These are phyloP conservation scores for Plestiodon gilberti DNA, from an alignment of 2,113 vertebrate genomes.

Conservation along the genomic window DNA sequence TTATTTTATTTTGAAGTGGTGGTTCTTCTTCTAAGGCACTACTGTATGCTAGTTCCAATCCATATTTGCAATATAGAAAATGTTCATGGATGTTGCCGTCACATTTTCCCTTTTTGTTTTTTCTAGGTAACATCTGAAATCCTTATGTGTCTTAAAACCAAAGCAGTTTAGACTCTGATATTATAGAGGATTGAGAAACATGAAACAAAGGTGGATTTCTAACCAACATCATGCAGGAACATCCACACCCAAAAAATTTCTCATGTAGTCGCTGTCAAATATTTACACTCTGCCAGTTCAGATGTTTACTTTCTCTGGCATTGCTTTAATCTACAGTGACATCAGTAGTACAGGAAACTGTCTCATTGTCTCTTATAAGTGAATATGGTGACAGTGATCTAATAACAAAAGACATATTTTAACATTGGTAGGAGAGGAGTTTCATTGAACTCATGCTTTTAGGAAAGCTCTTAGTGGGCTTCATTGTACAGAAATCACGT, in stretches of 20 bases:
- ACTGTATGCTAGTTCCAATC: not conserved
- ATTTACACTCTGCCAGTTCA: slow-evolving; percentile 41
- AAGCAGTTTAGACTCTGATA: not conserved
- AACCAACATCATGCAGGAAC: slow-evolving; percentile 8
- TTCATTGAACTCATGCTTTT: not conserved
- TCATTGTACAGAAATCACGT: not conserved
- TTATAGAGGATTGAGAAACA: not conserved
- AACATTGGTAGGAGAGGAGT: not conserved
- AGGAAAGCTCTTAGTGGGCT: too few relatives aligned
- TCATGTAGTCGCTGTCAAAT: slow-evolving; percentile 30
- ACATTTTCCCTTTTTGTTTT: not conserved
- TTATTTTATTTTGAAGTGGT: too few relatives aligned
- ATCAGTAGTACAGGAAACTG: slow-evolving; percentile 15
- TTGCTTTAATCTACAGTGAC: slow-evolving; percentile 30
- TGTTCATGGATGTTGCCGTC: not conserved
- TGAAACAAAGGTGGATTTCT: slow-evolving; percentile 18
- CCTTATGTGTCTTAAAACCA: not conserved
- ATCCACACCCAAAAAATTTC: slow-evolving; percentile 27
- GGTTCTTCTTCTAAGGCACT: too few relatives aligned
- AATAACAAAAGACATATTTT: not conserved
- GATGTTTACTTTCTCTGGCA: not conserved
- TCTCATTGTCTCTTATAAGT: slow-evolving; percentile 21
- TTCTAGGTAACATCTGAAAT: not conserved
- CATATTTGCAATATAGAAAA: not conserved
- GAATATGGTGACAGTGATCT: slow-evolving; percentile 11